Conservation (phyloP, 1,140 invertebrate genomes). For the Uloborus diversus region DNA sequence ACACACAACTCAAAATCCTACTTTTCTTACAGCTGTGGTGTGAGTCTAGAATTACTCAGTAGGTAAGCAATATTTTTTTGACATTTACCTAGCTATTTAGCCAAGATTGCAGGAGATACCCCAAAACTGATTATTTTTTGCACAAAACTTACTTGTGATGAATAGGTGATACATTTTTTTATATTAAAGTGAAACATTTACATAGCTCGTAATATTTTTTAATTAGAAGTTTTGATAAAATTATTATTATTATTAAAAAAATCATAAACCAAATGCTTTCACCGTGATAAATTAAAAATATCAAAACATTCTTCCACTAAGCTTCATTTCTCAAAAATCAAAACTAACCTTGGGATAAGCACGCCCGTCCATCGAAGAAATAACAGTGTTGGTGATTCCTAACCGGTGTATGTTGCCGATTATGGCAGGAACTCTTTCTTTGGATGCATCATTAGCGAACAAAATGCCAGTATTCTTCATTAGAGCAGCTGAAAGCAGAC, state of each 20-base stretch:
- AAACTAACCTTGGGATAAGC: constrained; percentile 74
- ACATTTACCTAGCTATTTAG: no score
- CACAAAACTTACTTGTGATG: no score
- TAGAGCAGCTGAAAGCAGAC: constrained; percentile 76
- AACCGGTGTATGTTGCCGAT: constrained; percentile 96
- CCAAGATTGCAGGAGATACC: no score
- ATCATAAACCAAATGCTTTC: not conserved
- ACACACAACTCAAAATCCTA: no score
- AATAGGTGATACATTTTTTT: not conserved
- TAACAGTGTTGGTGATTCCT: constrained; percentile 92
- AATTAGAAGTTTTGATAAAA: no score
- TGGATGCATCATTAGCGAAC: constrained; percentile 95
- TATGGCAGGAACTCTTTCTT: constrained; percentile 89
- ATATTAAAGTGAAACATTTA: not conserved
- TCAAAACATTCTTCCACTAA: not conserved
- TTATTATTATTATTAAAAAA: not conserved
- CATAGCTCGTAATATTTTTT: no score
- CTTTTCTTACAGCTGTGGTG: no score
- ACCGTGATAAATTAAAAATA: not conserved
- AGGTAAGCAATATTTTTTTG: no score
- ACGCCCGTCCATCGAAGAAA: constrained; percentile 89
- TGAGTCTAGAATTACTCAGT: no score
- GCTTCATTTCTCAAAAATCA: not conserved
- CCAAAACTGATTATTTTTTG: no score
- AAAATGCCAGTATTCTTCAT: constrained; percentile 99